These are phyloP conservation scores for Papilio elwesi DNA, from an alignment of 2,888 invertebrate species.

Conservation along the genomic window DNA sequence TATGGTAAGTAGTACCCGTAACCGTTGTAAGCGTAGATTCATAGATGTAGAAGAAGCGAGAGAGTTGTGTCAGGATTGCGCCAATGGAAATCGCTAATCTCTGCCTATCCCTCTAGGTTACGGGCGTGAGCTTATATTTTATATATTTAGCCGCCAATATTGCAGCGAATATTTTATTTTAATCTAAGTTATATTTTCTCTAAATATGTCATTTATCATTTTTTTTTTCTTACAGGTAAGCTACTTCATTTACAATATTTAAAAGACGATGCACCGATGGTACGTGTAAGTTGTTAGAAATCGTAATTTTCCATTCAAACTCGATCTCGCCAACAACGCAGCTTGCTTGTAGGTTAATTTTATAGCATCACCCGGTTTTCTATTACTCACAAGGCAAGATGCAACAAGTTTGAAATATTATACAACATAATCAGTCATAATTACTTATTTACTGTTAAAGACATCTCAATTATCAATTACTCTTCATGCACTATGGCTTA, in stretches of 20 bases:
- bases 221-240: slow-evolving; percentile 34
- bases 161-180: background rate
- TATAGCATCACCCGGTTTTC: slow-evolving; percentile 24
- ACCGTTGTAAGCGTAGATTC: too few species aligned
- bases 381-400: slow-evolving; percentile 16
- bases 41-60: too few species aligned
- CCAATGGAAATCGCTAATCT: too few species aligned
- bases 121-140: too few species aligned
- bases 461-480: too few species aligned
- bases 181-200: background rate
- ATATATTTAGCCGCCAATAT: background rate
- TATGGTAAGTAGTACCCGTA: too few species aligned
- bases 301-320: slow-evolving; percentile 37
- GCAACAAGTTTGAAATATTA: background rate
- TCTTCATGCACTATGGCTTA: too few species aligned
- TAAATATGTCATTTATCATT: background rate
- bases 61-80: too few species aligned
- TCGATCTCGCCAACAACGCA: slow-evolving; percentile 36
- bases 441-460: too few species aligned
- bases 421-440: background rate
- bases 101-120: too few species aligned
- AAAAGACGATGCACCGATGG: background rate
- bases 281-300: slow-evolving; percentile 32
- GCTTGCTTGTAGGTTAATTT: slow-evolving; percentile 28
- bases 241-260: background rate